A percentile compares a stretch with the other conserved stretches of the same genome.
Conservation (phyloP, 2,888 invertebrate genomes). For the Amphipoea oculea region DNA sequence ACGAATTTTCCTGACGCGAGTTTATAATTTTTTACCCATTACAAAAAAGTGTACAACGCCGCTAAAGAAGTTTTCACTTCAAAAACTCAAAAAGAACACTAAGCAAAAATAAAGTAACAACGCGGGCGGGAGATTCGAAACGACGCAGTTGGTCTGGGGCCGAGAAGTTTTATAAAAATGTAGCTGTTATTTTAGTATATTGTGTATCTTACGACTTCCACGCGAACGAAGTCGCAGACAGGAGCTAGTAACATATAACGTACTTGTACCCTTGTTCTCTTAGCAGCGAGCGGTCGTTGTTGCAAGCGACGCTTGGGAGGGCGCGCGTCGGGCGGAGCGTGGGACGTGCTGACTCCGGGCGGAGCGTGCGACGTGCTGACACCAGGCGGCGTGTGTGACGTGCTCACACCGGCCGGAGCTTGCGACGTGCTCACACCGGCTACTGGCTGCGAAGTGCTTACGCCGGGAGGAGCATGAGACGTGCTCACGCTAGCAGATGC, state of each 20-base stretch:
- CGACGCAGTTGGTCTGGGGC: too few species aligned
- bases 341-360: constrained; percentile 74
- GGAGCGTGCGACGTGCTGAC: constrained; percentile 74
- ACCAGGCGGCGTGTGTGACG: constrained; percentile 70
- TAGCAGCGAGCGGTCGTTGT: constrained; percentile 85
- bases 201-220: background rate
- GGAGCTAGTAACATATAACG: constrained; percentile 21
- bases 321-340: constrained; percentile 80
- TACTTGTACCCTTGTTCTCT: constrained; percentile 90
- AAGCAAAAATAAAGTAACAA: background rate
- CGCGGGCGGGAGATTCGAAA: background rate
- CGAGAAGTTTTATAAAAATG: background rate
- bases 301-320: constrained; percentile 84
- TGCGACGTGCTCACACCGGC: constrained; percentile 73
- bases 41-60: too few species aligned
- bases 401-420: constrained; percentile 74
- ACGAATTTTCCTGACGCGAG: too few species aligned
- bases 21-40: too few species aligned
- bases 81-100: background rate
- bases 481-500: constrained; percentile 77
- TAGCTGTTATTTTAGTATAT: background rate
- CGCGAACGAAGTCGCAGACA: too few species aligned
- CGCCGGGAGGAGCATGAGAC: constrained; percentile 73
- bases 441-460: constrained; percentile 75
- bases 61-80: too few species aligned